Evolutionary conservation across 2,797 vertebrate genomes (phyloP), one percentile per base, ranked within the genome.

Genomic region (Synaphobranchus kaupii): DNA sequence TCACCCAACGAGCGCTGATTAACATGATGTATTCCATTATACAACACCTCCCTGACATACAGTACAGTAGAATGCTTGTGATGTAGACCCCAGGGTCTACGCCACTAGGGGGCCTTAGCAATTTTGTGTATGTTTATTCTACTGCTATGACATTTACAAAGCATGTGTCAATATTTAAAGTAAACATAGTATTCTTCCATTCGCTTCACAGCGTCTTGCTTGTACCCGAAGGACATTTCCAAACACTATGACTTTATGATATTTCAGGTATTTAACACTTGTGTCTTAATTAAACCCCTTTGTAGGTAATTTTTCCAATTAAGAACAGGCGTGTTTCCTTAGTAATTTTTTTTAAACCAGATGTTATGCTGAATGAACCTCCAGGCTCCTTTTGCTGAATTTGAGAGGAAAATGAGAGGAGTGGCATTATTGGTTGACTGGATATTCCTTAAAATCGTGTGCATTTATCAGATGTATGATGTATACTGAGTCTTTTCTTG

Each of bases 291-390:
- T 85, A 48, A 47, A 22, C n/a, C 84, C 25, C 28, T 76, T 85
- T 25, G 66, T 31, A 76, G 54, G 48, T 76, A 56, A 56, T 85
- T 22, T 85, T 47, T 52, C 48, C 68, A 56, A 85, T 85, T 73
- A 85, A 76, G 47, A 54, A 73, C 10, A 31, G 44, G 47, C 47
- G 73, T 71, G 15, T 82, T 82, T 50, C 8, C 7, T 9, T 12
- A 34, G 17, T 28, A n/a, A 48, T 52, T 71, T 73, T 9, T 15
- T 20, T 17, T 15, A 47, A 20, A 52, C 56, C n/a, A 9, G 47
- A 73, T 73, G 39, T 73, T 15, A 50, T 28, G 17, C 28, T 44
- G 47, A 28, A 48, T 85, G 47, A 68, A 85, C n/a, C 63, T 50
- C 84, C 48, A 9, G 63, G 78, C 78, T 81, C 73, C 73, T 44